These are phyloP conservation scores for Elegia similella DNA, from an alignment of 2,888 invertebrate genomes.

Conservation along the genomic window DNA sequence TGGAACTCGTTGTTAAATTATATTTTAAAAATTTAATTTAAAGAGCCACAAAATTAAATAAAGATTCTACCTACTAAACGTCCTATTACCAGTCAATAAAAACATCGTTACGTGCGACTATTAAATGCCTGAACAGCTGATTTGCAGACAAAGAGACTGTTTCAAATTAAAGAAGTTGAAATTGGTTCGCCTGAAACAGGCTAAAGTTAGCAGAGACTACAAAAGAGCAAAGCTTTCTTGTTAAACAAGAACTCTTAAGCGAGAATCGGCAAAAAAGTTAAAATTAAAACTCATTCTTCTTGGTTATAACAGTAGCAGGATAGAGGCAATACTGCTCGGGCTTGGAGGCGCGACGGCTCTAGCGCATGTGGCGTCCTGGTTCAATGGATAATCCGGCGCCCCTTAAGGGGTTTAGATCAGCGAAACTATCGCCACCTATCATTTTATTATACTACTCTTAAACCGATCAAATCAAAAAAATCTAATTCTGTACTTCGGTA, in stretches of 20 bases:
- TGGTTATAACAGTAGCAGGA: conserved; percentile 35
- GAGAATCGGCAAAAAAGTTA: conserved; percentile 61
- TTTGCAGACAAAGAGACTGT: conserved; percentile 41
- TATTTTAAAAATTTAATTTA: too few species aligned
- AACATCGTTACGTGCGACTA: neutral
- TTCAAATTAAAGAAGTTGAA: conserved; percentile 60
- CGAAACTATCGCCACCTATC: too few species aligned
- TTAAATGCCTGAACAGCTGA: conserved; percentile 25
- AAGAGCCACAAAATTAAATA: neutral
- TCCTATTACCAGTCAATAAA: neutral
- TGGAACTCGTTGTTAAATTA: too few species aligned
- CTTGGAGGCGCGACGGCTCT: neutral
- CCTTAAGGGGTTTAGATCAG: too few species aligned
- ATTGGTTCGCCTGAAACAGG: conserved; percentile 47
- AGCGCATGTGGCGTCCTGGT: too few species aligned
- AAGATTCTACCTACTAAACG: neutral
- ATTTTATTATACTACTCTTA: too few species aligned
- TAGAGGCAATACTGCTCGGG: conserved; percentile 21
- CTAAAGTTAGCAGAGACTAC: conserved; percentile 46
- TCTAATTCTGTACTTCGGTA: too few species aligned
- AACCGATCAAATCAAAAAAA: too few species aligned
- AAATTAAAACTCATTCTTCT: conserved; percentile 63
- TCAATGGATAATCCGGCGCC: too few species aligned
- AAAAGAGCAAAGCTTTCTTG: conserved; percentile 61
- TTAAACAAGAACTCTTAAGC: conserved; percentile 61